A percentile compares a stretch with the other conserved stretches of the same genome.
phyloP scores from a whole-genome alignment of 2,888 invertebrate genomes.

The Syrphus vitripennis region DNA sequence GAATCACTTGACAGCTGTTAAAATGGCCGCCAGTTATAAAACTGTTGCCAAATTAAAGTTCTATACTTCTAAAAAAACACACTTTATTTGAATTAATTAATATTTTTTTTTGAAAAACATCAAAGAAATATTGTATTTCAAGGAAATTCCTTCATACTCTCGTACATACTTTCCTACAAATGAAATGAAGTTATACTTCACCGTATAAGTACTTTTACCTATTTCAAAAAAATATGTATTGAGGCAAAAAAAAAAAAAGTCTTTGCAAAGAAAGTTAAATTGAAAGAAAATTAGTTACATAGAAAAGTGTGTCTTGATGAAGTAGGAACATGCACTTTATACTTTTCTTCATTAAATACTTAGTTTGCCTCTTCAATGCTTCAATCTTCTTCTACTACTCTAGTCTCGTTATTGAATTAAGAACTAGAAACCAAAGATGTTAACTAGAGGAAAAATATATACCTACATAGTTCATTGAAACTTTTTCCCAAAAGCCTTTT shows the following conservation, averaged over 20 bases:
- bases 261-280: background rate
- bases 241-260: background rate
- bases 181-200: background rate
- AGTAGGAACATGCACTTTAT: background rate
- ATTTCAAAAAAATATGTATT: background rate
- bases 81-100: no score
- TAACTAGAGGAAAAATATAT: background rate
- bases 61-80: no score
- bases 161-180: no score
- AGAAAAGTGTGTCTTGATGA: background rate
- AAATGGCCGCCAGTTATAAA: no score
- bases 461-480: background rate
- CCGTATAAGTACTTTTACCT: background rate
- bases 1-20: no score
- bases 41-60: no score
- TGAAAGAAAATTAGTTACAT: background rate
- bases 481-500: background rate
- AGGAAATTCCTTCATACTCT: no score
- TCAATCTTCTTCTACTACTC: no score
- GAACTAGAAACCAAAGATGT: background rate
- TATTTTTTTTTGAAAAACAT: no score
- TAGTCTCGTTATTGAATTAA: background rate
- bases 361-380: background rate
- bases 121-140: no score
- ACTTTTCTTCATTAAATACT: background rate